phyloP scores from a whole-genome alignment of 2,113 vertebrate species.

The Pseudonaja textilis region DNA sequence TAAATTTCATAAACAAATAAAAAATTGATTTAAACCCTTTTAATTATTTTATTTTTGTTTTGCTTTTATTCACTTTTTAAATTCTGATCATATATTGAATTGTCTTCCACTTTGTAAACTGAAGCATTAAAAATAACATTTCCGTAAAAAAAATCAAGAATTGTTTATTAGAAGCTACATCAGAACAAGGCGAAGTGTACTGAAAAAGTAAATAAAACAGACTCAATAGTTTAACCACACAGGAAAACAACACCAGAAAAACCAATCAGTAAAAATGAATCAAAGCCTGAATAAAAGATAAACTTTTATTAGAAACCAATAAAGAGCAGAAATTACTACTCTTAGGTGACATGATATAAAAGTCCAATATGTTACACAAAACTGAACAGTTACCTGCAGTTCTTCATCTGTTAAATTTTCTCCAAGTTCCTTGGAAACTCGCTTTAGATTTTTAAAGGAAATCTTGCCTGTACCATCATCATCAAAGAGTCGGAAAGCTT shows the following conservation, averaged over 20 bases:
- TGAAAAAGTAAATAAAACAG: background rate
- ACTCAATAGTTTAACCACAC: background rate
- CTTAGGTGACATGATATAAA: background rate
- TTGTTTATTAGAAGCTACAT: background rate
- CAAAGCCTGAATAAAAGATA: background rate
- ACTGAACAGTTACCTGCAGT: constrained; percentile 75
- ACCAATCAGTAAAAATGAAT: background rate
- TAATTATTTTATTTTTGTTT: background rate
- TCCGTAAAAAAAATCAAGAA: background rate
- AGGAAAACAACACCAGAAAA: background rate
- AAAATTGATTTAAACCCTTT: background rate
- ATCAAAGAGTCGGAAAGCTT: constrained; percentile 91
- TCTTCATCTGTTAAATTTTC: constrained; percentile 93
- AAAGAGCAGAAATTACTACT: background rate
- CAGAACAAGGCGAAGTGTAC: background rate
- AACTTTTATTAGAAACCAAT: background rate
- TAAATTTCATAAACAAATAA: background rate
- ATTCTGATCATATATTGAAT: background rate
- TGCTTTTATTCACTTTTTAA: background rate
- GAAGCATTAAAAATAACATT: background rate
- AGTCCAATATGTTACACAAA: background rate
- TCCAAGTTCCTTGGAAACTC: constrained; percentile 89
- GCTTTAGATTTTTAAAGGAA: constrained; percentile 91
- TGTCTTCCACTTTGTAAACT: background rate
- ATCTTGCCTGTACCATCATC: constrained; percentile 90